Evolutionary conservation across 2,888 invertebrate species (phyloP), one percentile per base, ranked within the genome.

Genomic region (Erannis defoliaria): DNA sequence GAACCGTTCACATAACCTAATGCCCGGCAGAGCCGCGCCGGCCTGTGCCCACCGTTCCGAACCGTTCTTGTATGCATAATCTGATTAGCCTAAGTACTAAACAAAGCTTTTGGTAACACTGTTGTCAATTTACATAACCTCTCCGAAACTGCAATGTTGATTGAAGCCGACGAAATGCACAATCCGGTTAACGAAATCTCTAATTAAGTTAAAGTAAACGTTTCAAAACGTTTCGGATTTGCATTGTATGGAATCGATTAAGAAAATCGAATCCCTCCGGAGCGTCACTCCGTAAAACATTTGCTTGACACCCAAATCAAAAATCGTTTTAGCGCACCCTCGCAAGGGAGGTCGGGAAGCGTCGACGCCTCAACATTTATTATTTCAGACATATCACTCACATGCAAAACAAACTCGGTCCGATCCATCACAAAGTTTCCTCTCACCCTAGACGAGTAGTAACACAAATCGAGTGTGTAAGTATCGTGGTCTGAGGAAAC

Each of bases 341-440:
- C 81, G 75, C 71, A 69, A 75, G 82, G 88, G 84, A 78, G 82
- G 80, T 70, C 77, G 82, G 88, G 88, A 86, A 84, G 86, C 88
- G 88, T 86, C 90, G 91, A 89, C 91, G 92, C 93, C 91, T 91
- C 90, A 92, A 91, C 92, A 92, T 93, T 93, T 93, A 93, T 93
- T 93, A 93, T 92, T 93, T 91, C 90, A 93, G 92, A 93, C 92
- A 90, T 93, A 93, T 93, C 93, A 92, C 93, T 92, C 92, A 89
- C 92, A 93, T 93, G 93, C 93, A 93, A 93, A 93, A 91, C 92
- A 93, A 92, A 93, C 92, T 92, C 89, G 80, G 89, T 90, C 91
- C 90, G 90, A 93, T 92, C 93, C 91, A 93, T 93, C 92, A 93
- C 88, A 90, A 92, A 92, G 90, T 92, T 92, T 88, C 80, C 76